Conservation (phyloP, 1,140 invertebrate species). For the Drosophila kepulauana region DNA sequence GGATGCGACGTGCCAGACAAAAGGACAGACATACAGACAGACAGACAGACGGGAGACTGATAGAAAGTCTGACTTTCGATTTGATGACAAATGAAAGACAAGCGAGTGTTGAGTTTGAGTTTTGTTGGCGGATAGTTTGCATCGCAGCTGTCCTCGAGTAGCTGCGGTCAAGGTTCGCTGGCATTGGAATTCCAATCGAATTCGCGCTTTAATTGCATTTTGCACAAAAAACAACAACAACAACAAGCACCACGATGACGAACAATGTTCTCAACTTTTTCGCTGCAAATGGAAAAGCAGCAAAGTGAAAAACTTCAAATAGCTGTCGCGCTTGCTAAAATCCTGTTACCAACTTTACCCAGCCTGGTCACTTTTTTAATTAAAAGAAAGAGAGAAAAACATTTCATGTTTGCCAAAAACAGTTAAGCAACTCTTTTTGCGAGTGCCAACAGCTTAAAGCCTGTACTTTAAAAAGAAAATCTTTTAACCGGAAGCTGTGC, state of each 20-base stretch:
- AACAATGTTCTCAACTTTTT: slow-evolving; percentile 33
- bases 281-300: slow-evolving; percentile 44
- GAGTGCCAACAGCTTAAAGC: slow-evolving; percentile 28
- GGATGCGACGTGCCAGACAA: slow-evolving; percentile 47
- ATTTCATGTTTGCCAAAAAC: slow-evolving; percentile 50
- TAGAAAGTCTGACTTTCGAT: slow-evolving; percentile 4
- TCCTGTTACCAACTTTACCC: slow-evolving; percentile 27
- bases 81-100: slow-evolving; percentile 45
- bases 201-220: slow-evolving; percentile 26
- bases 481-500: slow-evolving; percentile 4
- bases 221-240: slow-evolving; percentile 31
- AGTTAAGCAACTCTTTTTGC: slow-evolving; percentile 54
- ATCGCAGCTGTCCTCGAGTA: neutral
- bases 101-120: slow-evolving; percentile 15
- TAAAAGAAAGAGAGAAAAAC: slow-evolving; percentile 48
- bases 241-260: slow-evolving; percentile 10
- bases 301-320: slow-evolving; percentile 62
- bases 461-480: slow-evolving; percentile 10
- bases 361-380: slow-evolving; percentile 70
- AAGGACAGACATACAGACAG: neutral
- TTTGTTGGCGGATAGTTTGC: slow-evolving; percentile 14
- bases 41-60: slow-evolving; percentile 36
- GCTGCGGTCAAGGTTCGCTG: slow-evolving; percentile 43
- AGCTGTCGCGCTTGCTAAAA: slow-evolving; percentile 42
- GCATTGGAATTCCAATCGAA: slow-evolving; percentile 39